phyloP scores from a whole-genome alignment of 1,140 invertebrate genomes.

The Drosophila dunni region DNA sequence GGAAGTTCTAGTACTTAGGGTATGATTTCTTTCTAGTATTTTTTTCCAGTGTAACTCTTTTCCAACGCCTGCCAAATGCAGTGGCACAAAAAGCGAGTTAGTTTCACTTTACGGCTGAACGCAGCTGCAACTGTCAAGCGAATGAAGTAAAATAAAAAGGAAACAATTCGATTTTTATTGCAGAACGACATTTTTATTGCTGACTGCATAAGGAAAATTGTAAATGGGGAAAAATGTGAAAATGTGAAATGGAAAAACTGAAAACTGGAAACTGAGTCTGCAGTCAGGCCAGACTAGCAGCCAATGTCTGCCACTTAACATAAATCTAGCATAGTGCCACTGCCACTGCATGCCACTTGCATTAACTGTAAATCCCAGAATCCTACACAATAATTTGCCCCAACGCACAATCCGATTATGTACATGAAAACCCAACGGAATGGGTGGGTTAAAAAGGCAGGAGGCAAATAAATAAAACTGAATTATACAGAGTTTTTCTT shows the following conservation, averaged over 20 bases:
- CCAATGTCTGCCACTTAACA: constrained; percentile 63
- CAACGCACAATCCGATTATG: constrained; percentile 66
- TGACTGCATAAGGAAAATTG: constrained; percentile 12
- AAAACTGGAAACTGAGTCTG: not conserved
- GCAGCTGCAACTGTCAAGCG: constrained; percentile 50
- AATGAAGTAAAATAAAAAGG: constrained; percentile 8
- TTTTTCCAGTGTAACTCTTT: not conserved
- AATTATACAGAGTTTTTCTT: not conserved
- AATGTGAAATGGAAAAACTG: not conserved
- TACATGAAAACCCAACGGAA: not conserved
- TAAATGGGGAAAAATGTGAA: not conserved
- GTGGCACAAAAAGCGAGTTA: not conserved
- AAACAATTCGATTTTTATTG: constrained; percentile 62
- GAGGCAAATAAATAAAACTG: not conserved
- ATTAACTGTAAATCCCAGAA: constrained; percentile 46
- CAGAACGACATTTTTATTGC: constrained; percentile 67
- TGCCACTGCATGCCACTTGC: constrained; percentile 37
- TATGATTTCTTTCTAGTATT: too few relatives aligned
- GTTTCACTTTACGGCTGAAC: constrained; percentile 27
- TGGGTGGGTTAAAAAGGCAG: constrained; percentile 27
- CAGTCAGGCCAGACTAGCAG: constrained; percentile 1
- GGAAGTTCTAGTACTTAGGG: too few relatives aligned
- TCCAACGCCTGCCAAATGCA: not conserved
- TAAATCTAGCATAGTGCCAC: constrained; percentile 61
- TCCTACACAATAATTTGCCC: constrained; percentile 64